Conservation (phyloP, 2,113 vertebrate genomes). For the Rhinopithecus roxellana region DNA sequence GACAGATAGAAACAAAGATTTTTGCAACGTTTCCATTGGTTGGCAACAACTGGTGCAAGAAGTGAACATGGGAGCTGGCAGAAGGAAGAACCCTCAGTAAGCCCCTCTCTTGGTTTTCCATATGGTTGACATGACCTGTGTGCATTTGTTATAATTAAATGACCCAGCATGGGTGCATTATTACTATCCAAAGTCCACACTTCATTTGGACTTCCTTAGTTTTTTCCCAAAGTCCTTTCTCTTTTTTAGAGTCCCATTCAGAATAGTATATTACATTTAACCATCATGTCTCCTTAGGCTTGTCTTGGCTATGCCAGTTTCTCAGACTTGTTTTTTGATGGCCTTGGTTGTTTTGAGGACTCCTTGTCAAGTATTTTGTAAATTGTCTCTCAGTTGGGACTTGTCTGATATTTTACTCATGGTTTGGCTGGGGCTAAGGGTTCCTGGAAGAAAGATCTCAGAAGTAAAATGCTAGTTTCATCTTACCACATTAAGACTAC, state of each 20-base stretch:
- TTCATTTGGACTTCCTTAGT: too few relatives aligned
- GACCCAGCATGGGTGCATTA: fast-evolving
- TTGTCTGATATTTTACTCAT: not conserved
- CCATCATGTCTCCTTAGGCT: fast-evolving
- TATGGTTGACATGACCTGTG: too few relatives aligned
- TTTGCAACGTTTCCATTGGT: fast-evolving
- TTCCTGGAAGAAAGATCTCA: not conserved
- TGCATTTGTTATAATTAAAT: fast-evolving
- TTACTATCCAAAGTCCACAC: fast-evolving
- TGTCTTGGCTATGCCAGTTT: fast-evolving
- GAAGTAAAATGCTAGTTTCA: too few relatives aligned
- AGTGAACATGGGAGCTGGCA: too few relatives aligned
- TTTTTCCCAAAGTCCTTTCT: fast-evolving
- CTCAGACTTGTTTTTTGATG: not conserved
- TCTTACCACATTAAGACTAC: too few relatives aligned
- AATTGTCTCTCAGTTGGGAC: not conserved
- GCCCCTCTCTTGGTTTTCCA: not conserved
- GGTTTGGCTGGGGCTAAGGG: not conserved
- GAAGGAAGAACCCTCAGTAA: not conserved
- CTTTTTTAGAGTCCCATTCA: fast-evolving
- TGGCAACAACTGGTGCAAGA: too few relatives aligned
- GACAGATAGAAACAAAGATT: fast-evolving
- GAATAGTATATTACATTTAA: fast-evolving
- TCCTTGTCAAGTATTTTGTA: not conserved
- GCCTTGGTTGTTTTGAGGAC: not conserved